A percentile compares a stretch with the other conserved stretches of the same genome.
phyloP scores from a whole-genome alignment of 2,888 invertebrate genomes.

The Temnothorax rugatulus region DNA sequence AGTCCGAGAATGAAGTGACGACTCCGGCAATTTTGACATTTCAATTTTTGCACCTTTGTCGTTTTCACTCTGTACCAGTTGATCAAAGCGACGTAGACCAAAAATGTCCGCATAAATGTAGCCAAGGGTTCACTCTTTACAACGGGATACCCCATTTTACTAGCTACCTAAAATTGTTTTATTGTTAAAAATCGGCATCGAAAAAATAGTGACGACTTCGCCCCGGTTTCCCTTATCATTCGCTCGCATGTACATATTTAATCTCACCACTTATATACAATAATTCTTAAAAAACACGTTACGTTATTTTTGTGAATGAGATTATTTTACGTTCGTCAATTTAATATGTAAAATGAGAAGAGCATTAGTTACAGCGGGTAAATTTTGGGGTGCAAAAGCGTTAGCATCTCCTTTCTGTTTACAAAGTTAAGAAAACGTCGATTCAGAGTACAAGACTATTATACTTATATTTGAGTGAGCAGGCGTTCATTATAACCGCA shows the following conservation, averaged over 20 bases:
- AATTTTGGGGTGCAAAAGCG: neutral
- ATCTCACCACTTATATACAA: neutral
- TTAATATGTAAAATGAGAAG: neutral
- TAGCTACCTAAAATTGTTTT: too few relatives aligned
- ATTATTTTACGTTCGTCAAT: neutral
- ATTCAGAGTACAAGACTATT: neutral
- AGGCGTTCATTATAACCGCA: constrained; percentile 34
- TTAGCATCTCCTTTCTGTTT: neutral
- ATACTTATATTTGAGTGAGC: constrained; percentile 8
- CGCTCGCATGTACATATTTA: neutral
- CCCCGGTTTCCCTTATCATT: too few relatives aligned
- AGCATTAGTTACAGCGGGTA: neutral
- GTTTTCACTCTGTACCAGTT: too few relatives aligned
- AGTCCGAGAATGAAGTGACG: too few relatives aligned
- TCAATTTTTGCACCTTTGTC: too few relatives aligned
- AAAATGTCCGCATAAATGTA: too few relatives aligned
- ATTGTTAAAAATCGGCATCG: too few relatives aligned
- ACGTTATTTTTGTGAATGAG: neutral
- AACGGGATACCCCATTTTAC: too few relatives aligned
- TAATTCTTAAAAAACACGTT: neutral
- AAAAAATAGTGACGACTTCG: too few relatives aligned
- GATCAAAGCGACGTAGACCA: too few relatives aligned
- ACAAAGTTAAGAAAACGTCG: neutral
- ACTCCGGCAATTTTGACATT: too few relatives aligned
- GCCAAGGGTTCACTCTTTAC: too few relatives aligned